A percentile compares a stretch with the other conserved stretches of the same genome.
phyloP scores from a whole-genome alignment of 1,140 invertebrate species.

The Paracyclopina nana region DNA sequence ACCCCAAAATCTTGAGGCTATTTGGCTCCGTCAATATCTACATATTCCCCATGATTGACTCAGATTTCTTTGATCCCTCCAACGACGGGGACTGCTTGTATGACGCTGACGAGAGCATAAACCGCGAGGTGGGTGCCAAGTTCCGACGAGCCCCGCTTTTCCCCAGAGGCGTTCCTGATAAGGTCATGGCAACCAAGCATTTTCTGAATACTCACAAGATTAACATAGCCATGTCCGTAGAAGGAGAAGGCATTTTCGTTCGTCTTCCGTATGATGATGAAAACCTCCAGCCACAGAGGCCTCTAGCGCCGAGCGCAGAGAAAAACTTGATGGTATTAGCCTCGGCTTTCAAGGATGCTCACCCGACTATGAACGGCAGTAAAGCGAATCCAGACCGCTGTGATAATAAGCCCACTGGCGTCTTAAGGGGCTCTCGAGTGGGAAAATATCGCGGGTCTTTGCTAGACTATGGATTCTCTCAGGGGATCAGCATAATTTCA shows the following conservation, averaged over 20 bases:
- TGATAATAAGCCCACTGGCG: slow-evolving; percentile 18
- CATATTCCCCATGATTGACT: slow-evolving; percentile 43
- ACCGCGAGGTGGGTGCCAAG: slow-evolving; percentile 18
- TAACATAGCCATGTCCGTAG: slow-evolving; percentile 25
- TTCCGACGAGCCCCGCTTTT: slow-evolving; percentile 14
- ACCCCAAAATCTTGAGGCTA: slow-evolving; percentile 39
- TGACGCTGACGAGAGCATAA: slow-evolving; percentile 21
- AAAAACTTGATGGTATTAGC: slow-evolving; percentile 24
- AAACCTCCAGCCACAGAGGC: slow-evolving; percentile 13
- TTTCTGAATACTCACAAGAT: slow-evolving; percentile 23
- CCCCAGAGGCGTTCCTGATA: not conserved
- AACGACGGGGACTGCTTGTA: slow-evolving; percentile 23
- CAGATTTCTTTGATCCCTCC: slow-evolving; percentile 19
- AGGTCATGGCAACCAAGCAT: slow-evolving; percentile 19
- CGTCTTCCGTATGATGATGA: slow-evolving; percentile 23
- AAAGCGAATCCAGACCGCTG: slow-evolving; percentile 1
- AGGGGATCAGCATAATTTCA: slow-evolving; percentile 26
- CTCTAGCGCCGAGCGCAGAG: slow-evolving; percentile 23
- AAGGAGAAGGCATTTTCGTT: slow-evolving; percentile 27
- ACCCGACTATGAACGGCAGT: slow-evolving; percentile 19
- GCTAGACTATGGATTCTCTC: slow-evolving; percentile 26
- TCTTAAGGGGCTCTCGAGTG: slow-evolving; percentile 24
- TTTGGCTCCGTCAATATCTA: slow-evolving; percentile 51
- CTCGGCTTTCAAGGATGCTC: slow-evolving; percentile 20
- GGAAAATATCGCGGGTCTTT: slow-evolving; percentile 23